Conservation (phyloP, 2,888 invertebrate species). For the Alviniconcha strummeri region DNA sequence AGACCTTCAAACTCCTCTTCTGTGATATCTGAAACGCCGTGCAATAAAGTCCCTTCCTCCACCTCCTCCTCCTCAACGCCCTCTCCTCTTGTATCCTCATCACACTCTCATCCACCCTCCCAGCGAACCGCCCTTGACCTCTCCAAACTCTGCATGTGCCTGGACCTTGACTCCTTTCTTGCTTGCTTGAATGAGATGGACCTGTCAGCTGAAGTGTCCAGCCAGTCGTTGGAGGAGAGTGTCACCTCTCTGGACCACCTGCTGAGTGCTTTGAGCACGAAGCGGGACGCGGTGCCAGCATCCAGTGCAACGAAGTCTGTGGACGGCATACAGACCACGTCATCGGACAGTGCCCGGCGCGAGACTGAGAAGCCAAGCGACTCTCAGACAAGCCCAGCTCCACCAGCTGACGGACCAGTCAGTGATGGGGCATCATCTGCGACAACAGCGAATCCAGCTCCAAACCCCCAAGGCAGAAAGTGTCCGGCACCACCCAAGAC, state of each 20-base stretch:
- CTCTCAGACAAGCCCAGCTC: neutral
- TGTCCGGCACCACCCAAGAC: conserved; percentile 12
- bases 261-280: neutral
- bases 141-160: conserved; percentile 39
- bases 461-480: neutral
- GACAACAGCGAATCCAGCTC: neutral
- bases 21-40: conserved; percentile 7
- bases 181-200: conserved; percentile 57
- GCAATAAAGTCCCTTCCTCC: conserved; percentile 19
- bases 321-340: neutral
- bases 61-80: neutral
- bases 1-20: neutral
- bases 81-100: neutral
- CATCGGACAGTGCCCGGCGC: neutral
- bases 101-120: neutral
- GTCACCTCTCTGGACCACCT: conserved; percentile 49
- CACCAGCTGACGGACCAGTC: neutral
- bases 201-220: conserved; percentile 51
- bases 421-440: neutral
- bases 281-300: neutral
- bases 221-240: conserved; percentile 50
- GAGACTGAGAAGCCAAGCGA: neutral
- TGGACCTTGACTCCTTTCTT: conserved; percentile 60
- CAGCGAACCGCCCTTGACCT: conserved; percentile 8
- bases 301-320: neutral